Base-by-base conservation (phyloP, 2,113 vertebrate genomes). In the Morone chrysops region DNA sequence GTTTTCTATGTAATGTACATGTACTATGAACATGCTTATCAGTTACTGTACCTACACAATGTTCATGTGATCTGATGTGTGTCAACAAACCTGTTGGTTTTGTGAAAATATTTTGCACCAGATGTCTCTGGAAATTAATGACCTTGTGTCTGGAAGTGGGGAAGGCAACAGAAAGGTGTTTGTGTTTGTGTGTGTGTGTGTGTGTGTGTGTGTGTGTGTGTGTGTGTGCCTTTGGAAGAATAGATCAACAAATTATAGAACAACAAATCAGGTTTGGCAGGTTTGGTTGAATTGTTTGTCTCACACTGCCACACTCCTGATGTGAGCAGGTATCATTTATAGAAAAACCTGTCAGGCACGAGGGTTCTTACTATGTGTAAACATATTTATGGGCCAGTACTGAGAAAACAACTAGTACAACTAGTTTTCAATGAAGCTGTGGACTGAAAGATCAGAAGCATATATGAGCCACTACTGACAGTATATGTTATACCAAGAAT, bases 1-100 rank as follows among this genome's bases (percentile, higher is more conserved):
- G 78, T 90, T 79, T 77, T 74, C 65, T 67, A 8, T 74, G 77
- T 77, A 75, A 51, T 31, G 78, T 82, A 81, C 43, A 71, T 78
- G 38, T 53, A 82, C 47, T 53, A 16, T 77, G n/a, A 73, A 82
- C 79, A 40, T 17, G 13, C 54, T 81, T 86, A 78, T 90, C 70
- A 40, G 6, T 20, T 3, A 63, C 12, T 47, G 41, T 76, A 48
- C 36, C 7, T 43, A 16, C 51, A 51, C 20, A 41, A 20, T 43
- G 36, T 47, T 59, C 47, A n/a, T 45, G 45, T 60, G 14, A 31
- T 20, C 17, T 47, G 70, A 5, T 45, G 22, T 25, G 12, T 20
- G 68, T 59, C 31, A 57, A 41, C 53, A 57, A 2, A 59, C 5
- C 31, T 68, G 48, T 63, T 47, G 48, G n/a, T 54, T 16, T 45